These are phyloP conservation scores for Rhynchonycteris naso DNA, from an alignment of 2,797 vertebrate genomes.

Conservation along the genomic window DNA sequence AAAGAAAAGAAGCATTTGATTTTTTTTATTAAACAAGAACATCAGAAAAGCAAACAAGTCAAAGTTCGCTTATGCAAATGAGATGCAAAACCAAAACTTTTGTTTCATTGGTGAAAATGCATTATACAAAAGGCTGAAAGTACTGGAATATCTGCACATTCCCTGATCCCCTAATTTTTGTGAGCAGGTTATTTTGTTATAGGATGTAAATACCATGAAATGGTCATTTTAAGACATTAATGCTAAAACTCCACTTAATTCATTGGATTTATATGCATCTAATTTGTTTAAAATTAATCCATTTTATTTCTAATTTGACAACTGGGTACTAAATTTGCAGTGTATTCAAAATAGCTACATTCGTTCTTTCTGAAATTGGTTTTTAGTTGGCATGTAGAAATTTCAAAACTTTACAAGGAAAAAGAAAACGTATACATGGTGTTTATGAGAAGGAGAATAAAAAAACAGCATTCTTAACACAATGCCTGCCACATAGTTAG, in stretches of 20 bases:
- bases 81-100: too few species aligned
- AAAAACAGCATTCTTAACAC: neutral
- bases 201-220: neutral
- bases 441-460: neutral
- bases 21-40: too few species aligned
- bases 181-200: neutral
- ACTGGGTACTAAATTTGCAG: neutral
- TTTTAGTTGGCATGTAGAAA: slow-evolving; percentile 12
- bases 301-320: slow-evolving; percentile 55
- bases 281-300: neutral
- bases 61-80: too few species aligned
- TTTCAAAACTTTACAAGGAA: slow-evolving; percentile 51
- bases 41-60: too few species aligned
- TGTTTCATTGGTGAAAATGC: too few species aligned
- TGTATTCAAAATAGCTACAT: slow-evolving; percentile 34
- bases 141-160: too few species aligned
- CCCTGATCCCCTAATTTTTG: too few species aligned
- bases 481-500: neutral
- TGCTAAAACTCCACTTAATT: slow-evolving; percentile 12
- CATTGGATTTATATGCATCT: neutral
- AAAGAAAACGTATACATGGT: neutral
- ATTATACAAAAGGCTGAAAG: too few species aligned
- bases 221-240: slow-evolving; percentile 24
- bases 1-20: too few species aligned
- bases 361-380: slow-evolving; percentile 48